phyloP scores from a whole-genome alignment of 2,888 invertebrate species.

The Caenorhabditis doughertyi region DNA sequence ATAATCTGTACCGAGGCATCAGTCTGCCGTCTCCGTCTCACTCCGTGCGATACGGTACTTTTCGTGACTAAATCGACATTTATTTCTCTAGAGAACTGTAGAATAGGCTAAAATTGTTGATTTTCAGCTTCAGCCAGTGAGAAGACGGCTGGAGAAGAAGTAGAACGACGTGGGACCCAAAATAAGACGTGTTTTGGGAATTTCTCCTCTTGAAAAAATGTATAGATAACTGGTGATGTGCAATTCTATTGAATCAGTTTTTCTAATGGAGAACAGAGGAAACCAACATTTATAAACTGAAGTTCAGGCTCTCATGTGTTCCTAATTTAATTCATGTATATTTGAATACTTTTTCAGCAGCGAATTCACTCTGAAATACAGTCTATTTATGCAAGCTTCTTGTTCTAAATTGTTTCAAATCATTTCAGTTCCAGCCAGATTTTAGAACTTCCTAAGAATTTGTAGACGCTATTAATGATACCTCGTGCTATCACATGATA shows the following conservation, averaged over 20 bases:
- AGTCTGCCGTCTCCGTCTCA: conserved; percentile 7
- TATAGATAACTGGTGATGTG: background rate
- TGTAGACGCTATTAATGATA: conserved; percentile 32
- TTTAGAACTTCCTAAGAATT: conserved; percentile 2
- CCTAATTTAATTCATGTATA: background rate
- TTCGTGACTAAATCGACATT: conserved; percentile 26
- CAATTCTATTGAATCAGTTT: no score
- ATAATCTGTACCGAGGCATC: conserved; percentile 33
- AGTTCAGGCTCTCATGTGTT: no score
- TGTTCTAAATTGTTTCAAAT: conserved; percentile 9
- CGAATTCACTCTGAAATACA: no score
- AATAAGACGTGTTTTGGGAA: no score
- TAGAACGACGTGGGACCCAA: no score
- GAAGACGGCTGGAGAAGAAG: no score
- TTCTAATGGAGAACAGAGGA: no score
- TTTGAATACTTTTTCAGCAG: background rate
- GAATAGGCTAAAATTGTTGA: background rate
- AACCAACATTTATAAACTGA: no score
- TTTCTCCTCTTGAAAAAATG: background rate
- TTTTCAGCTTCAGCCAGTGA: background rate
- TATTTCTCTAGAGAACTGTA: background rate
- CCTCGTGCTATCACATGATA: conserved; percentile 55
- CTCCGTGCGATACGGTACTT: conserved; percentile 46
- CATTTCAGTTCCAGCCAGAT: conserved; percentile 18
- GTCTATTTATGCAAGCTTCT: background rate